phyloP scores from a whole-genome alignment of 2,797 vertebrate species.

The Todus mexicanus region DNA sequence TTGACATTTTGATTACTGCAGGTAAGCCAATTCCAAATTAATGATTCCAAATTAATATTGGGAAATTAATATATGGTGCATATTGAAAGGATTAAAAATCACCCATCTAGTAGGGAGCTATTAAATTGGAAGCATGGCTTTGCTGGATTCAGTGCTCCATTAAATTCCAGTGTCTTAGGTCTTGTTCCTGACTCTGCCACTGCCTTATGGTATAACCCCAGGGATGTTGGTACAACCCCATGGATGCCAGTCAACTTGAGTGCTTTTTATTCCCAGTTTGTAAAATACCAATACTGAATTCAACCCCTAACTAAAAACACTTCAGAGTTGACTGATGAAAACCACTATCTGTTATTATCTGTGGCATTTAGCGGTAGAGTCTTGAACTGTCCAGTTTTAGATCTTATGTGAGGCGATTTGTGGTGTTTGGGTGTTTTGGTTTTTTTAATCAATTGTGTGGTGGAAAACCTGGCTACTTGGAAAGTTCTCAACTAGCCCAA shows the following conservation, averaged over 20 bases:
- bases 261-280: neutral
- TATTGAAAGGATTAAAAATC: neutral
- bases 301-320: neutral
- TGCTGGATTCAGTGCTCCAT: neutral
- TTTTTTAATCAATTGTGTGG: neutral
- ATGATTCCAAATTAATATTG: neutral
- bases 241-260: neutral
- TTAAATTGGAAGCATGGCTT: neutral
- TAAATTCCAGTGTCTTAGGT: neutral
- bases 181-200: neutral
- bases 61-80: neutral
- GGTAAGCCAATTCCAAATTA: neutral
- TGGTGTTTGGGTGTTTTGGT: neutral
- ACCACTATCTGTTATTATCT: neutral
- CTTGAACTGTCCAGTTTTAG: neutral
- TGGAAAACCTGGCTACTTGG: neutral
- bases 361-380: neutral
- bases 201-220: accelerated
- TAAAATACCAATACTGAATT: neutral
- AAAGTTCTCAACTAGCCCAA: neutral
- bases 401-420: neutral
- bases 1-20: neutral
- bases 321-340: neutral
- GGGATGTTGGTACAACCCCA: neutral
- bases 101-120: neutral